Evolutionary conservation across 2,797 vertebrate species (phyloP).

Genomic region (Anas georgica): DNA sequence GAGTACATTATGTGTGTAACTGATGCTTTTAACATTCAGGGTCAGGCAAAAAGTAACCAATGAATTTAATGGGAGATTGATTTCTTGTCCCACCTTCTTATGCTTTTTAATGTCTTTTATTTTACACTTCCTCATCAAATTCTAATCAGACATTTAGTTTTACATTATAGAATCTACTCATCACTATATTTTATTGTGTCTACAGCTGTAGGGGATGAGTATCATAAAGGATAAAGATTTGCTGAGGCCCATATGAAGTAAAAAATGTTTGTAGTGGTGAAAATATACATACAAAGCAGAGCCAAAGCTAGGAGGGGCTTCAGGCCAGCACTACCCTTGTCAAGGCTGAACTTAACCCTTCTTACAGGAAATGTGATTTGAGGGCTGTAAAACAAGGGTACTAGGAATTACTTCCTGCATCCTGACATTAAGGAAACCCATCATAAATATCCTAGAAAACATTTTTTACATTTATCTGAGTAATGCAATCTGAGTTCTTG

Average conservation of each 20-base stretch:
- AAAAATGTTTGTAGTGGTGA: not conserved
- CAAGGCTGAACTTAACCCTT: not conserved
- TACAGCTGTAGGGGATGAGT: not conserved
- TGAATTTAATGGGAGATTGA: constrained; percentile 33
- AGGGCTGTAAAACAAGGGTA: not conserved
- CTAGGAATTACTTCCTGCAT: not conserved
- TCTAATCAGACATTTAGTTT: constrained; percentile 2
- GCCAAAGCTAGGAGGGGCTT: not conserved
- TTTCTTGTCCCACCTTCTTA: constrained; percentile 1
- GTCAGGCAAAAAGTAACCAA: not conserved
- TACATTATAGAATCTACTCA: not conserved
- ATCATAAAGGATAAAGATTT: not conserved
- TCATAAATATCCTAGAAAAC: not conserved
- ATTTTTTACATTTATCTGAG: not conserved
- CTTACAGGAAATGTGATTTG: not conserved
- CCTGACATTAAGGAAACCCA: not conserved
- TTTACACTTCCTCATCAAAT: constrained; percentile 18
- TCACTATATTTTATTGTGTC: not conserved
- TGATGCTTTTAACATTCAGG: not conserved
- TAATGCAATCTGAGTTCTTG: not conserved
- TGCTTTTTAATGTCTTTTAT: not conserved
- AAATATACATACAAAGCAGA: not conserved
- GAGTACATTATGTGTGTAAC: not conserved
- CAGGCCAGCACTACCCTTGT: not conserved
- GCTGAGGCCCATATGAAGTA: not conserved